phyloP scores from a whole-genome alignment of 2,113 vertebrate genomes.

The Ophthalmolycus amberensis region DNA sequence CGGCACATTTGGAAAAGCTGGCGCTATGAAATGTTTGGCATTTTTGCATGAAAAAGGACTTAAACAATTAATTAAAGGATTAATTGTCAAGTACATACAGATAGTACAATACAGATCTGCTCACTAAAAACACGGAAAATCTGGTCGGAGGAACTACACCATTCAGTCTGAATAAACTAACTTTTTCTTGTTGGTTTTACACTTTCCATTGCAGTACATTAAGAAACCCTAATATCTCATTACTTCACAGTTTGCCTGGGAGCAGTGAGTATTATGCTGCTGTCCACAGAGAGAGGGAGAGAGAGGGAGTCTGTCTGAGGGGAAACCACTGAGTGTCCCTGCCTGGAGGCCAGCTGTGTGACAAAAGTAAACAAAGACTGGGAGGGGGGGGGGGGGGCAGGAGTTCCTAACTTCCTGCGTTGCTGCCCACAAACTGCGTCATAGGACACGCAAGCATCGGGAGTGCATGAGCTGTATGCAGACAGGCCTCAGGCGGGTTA shows the following conservation, averaged over 20 bases:
- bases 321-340: conserved; percentile 46
- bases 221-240: conserved; percentile 1
- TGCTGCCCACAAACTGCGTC: conserved; percentile 75
- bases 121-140: background rate
- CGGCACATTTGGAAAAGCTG: background rate
- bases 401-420: conserved; percentile 77
- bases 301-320: conserved; percentile 9
- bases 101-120: background rate
- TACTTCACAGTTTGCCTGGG: conserved; percentile 19
- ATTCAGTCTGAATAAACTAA: background rate
- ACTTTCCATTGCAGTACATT: background rate
- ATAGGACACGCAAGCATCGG: conserved; percentile 32
- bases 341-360: conserved; percentile 76
- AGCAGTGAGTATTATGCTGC: background rate
- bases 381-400: conserved; percentile 25
- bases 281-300: conserved; percentile 17
- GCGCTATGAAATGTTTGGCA: background rate
- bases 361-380: conserved; percentile 76
- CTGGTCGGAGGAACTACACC: background rate
- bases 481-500: background rate
- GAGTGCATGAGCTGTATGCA: too few species aligned
- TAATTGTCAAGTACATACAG: background rate
- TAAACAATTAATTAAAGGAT: background rate
- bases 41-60: background rate
- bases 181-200: background rate